These are phyloP conservation scores for Morinoia aosen DNA, from an alignment of 2,888 invertebrate species.

Conservation along the genomic window DNA sequence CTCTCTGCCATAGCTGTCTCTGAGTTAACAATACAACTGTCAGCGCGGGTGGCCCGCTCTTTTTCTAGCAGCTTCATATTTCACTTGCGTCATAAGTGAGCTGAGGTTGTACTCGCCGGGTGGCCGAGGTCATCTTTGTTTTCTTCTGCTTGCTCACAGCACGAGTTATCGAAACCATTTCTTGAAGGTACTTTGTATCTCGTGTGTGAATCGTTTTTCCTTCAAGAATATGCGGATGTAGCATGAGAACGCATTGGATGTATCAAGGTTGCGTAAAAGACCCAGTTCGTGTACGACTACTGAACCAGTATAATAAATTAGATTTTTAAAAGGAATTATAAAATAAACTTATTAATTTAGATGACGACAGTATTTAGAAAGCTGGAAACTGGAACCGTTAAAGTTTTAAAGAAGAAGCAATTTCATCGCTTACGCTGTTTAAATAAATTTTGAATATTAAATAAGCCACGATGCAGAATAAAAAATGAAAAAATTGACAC, in stretches of 20 bases:
- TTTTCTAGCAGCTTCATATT: constrained; percentile 12
- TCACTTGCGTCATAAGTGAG: constrained; percentile 10
- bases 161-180: neutral
- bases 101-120: neutral
- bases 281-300: neutral
- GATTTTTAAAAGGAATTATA: neutral
- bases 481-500: too few relatives aligned
- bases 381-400: neutral
- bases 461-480: too few relatives aligned
- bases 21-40: constrained; percentile 17
- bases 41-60: constrained; percentile 3
- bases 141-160: neutral
- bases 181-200: neutral
- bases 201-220: neutral
- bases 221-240: neutral
- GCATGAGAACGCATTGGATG: neutral
- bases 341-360: neutral
- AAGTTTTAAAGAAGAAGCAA: too few relatives aligned
- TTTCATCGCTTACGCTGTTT: too few relatives aligned
- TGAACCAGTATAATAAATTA: neutral
- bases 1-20: neutral
- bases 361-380: neutral
- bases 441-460: too few relatives aligned
- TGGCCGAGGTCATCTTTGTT: constrained; percentile 3
- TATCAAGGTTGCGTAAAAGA: neutral